Conservation (phyloP, 2,888 invertebrate genomes). For the Zonitis immaculata region DNA sequence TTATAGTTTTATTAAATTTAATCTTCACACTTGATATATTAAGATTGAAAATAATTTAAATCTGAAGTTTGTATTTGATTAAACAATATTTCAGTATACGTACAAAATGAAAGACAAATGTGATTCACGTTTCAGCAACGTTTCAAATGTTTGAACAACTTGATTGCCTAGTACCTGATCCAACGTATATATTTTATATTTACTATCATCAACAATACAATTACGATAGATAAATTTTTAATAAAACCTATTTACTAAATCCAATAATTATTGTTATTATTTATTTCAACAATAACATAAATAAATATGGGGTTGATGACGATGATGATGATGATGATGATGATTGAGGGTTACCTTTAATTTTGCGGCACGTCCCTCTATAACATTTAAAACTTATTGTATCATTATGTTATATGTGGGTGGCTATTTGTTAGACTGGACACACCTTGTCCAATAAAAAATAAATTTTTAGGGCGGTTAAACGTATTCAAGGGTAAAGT, state of each 20-base stretch:
- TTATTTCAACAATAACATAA: neutral
- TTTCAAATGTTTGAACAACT: conserved; percentile 19
- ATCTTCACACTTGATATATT: neutral
- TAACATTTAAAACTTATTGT: conserved; percentile 12
- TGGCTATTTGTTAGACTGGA: conserved; percentile 16
- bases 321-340: neutral
- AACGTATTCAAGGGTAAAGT: conserved; percentile 20
- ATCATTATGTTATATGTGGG: conserved; percentile 21
- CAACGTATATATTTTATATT: conserved; percentile 19
- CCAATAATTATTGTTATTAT: neutral
- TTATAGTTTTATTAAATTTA: no score
- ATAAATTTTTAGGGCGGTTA: conserved; percentile 22
- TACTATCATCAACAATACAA: conserved; percentile 21
- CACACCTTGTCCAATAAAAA: conserved; percentile 25
- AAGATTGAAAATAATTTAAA: neutral
- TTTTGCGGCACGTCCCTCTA: neutral
- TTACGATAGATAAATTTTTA: no score
- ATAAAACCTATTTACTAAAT: neutral
- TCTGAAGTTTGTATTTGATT: conserved; percentile 11
- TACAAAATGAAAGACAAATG: conserved; percentile 19
- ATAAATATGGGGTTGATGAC: neutral
- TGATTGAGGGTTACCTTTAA: neutral
- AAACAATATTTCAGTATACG: conserved; percentile 13
- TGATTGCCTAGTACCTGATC: conserved; percentile 19
- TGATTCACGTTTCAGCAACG: conserved; percentile 16